These are phyloP conservation scores for Trilocha varians DNA, from an alignment of 2,888 invertebrate genomes.

Conservation along the genomic window DNA sequence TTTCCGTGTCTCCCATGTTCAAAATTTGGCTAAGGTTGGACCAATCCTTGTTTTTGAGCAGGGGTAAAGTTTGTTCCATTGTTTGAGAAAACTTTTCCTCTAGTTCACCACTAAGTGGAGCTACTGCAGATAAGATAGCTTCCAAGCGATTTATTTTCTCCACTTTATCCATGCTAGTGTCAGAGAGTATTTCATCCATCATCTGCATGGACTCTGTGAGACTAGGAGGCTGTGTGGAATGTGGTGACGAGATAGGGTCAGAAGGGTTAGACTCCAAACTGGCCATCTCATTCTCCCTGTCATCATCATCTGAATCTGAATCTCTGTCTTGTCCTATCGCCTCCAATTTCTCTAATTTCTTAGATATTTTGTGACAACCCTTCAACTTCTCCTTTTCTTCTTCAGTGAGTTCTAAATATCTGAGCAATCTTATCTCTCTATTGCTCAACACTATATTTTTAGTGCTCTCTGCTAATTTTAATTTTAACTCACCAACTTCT, in stretches of 20 bases:
- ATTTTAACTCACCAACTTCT: constrained; percentile 89
- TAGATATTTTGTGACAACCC: constrained; percentile 92
- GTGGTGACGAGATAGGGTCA: constrained; percentile 82
- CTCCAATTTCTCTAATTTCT: constrained; percentile 92
- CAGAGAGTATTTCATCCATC: constrained; percentile 87
- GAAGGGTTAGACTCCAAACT: constrained; percentile 87
- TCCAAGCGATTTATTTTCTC: constrained; percentile 91
- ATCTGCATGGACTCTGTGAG: constrained; percentile 92
- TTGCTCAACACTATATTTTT: constrained; percentile 93
- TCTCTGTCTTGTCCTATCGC: constrained; percentile 83
- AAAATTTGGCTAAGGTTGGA: constrained; percentile 66
- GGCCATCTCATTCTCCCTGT: constrained; percentile 83
- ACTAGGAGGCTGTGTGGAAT: constrained; percentile 85
- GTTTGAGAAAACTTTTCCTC: constrained; percentile 68
- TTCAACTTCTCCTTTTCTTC: constrained; percentile 94
- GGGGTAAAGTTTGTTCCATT: constrained; percentile 67
- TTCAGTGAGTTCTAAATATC: constrained; percentile 91
- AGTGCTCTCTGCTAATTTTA: constrained; percentile 84
- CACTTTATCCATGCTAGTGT: constrained; percentile 86
- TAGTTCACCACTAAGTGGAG: constrained; percentile 77
- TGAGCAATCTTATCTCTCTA: constrained; percentile 89
- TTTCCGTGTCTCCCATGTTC: constrained; percentile 55
- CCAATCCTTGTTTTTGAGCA: constrained; percentile 70
- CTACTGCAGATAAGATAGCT: constrained; percentile 86
- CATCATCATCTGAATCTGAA: constrained; percentile 82